These are phyloP conservation scores for Hypomecis punctinalis DNA, from an alignment of 2,888 invertebrate species.

Conservation along the genomic window DNA sequence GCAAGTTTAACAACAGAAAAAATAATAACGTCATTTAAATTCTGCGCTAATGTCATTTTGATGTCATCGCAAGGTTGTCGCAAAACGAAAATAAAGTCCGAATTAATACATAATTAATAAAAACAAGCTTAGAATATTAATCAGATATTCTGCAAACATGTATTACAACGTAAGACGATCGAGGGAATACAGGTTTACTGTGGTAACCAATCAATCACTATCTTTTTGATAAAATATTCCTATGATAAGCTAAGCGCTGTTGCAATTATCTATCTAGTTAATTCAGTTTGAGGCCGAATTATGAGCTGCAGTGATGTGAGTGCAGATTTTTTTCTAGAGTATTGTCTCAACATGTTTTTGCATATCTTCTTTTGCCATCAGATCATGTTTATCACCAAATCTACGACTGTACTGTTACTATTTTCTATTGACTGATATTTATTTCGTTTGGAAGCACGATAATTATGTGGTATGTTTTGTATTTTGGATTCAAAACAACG, in stretches of 20 bases:
- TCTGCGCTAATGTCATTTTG: conserved; percentile 5
- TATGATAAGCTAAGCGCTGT: conserved; percentile 29
- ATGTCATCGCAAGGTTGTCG: conserved; percentile 11
- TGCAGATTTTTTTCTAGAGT: conserved; percentile 9
- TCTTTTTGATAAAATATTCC: conserved; percentile 39
- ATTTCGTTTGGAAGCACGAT: background rate
- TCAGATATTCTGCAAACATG: conserved; percentile 50
- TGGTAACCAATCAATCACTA: conserved; percentile 58
- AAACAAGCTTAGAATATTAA: conserved; percentile 17
- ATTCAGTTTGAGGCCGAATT: conserved; percentile 31
- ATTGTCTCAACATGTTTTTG: background rate
- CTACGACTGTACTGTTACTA: too few relatives aligned
- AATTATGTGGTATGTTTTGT: too few relatives aligned
- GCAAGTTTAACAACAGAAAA: background rate
- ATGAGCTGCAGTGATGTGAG: conserved; percentile 41
- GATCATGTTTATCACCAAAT: background rate
- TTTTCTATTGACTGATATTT: background rate
- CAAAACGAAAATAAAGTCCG: conserved; percentile 7
- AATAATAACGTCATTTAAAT: conserved; percentile 10
- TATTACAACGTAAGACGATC: conserved; percentile 61
- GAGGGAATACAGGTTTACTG: conserved; percentile 70
- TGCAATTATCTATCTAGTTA: conserved; percentile 27
- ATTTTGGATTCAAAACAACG: too few relatives aligned
- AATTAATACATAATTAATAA: conserved; percentile 9
- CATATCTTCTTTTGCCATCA: background rate